Base-by-base conservation (phyloP, 2,797 vertebrate genomes). In the Danio tinwini region DNA sequence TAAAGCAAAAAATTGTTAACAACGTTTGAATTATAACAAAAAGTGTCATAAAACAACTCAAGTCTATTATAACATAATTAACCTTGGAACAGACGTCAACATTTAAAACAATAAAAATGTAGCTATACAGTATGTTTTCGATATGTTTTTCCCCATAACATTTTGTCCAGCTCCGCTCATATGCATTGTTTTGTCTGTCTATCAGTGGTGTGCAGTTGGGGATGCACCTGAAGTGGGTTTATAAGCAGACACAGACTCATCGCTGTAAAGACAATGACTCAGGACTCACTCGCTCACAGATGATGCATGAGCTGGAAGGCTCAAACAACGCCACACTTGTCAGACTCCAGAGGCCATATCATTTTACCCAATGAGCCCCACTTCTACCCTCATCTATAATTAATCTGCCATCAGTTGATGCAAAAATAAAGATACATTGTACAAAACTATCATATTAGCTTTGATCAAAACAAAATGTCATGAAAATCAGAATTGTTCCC, bases 271-370 rank as follows among this genome's bases (percentile, higher is more conserved):
- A 7, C 13, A 10, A 62, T 62, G 56, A 74, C 49, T 76, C 61
- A 55, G 49, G 84, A 84, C 76, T 84, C 59, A 14, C 73, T 7
- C 42, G 39, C 0, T 40, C 82, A 82, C 80, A 81, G 78, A 84
- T 76, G 73, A 89, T 82, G 39, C 75, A 80, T 77, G 76, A 82
- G 69, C 74, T 88, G 87, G 86, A 82, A 56, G 83, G 83, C 77
- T 76, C 84, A 71, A 83, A 88, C 86, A 87, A 80, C 80, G 52
- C 86, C n/a, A 85, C 81, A 78, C 82, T 82, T 85, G 86, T 87
- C 88, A 82, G 81, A 80, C 77, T 44, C 74, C 85, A 88, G 76
- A 56, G 64, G 7, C 29, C 1, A 1, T 67, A 69, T 65, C 64
- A 75, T 42, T 68, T 67, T 55, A 65, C 37, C 44, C 17, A 52